These are phyloP conservation scores for Peribatodes rhomboidaria DNA, from an alignment of 2,888 invertebrate species.

Conservation along the genomic window DNA sequence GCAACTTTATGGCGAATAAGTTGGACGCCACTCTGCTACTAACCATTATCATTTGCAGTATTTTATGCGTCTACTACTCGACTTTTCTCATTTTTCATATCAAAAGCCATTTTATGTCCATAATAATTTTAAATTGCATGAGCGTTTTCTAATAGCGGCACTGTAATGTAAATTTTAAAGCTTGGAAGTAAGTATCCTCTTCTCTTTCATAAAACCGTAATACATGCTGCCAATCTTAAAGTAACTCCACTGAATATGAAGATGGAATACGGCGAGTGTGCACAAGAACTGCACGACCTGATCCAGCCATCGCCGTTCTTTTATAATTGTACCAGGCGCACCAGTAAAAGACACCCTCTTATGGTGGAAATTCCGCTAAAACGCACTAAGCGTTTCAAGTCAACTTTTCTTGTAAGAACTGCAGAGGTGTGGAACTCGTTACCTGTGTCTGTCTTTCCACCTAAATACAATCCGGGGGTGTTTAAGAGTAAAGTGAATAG, in stretches of 20 bases:
- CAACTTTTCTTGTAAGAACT: too few species aligned
- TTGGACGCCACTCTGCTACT: conserved; percentile 32
- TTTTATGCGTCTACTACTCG: conserved; percentile 38
- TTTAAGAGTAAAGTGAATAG: too few species aligned
- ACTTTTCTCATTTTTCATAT: conserved; percentile 37
- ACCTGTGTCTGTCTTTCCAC: too few species aligned
- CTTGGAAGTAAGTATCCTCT: not conserved
- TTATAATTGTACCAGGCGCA: too few species aligned
- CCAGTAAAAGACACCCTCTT: too few species aligned
- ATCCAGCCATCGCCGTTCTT: too few species aligned
- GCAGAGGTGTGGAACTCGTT: too few species aligned
- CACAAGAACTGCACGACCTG: too few species aligned
- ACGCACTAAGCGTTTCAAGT: too few species aligned
- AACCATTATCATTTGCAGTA: conserved; percentile 38
- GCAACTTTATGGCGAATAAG: conserved; percentile 38
- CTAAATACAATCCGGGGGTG: too few species aligned
- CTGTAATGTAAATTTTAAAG: conserved; percentile 18
- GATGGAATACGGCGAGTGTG: too few species aligned
- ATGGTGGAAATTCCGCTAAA: too few species aligned
- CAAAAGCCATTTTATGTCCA: conserved; percentile 32
- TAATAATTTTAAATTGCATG: conserved; percentile 32
- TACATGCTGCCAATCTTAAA: not conserved
- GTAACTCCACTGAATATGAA: conserved; percentile 2
- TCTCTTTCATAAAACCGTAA: not conserved
- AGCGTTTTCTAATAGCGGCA: conserved; percentile 16